phyloP scores from a whole-genome alignment of 1,140 invertebrate species.

The Eumaeus atala region DNA sequence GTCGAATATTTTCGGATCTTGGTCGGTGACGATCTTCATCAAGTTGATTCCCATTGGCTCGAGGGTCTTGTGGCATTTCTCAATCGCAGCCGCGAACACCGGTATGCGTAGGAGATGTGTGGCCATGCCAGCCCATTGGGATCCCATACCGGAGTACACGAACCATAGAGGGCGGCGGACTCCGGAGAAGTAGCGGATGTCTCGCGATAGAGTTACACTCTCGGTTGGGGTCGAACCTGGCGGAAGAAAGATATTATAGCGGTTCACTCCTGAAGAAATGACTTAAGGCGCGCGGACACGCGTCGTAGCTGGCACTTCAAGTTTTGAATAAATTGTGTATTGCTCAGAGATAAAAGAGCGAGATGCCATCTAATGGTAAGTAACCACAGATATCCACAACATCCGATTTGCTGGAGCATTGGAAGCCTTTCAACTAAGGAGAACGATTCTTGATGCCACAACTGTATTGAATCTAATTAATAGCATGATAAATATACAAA shows the following conservation, averaged over 20 bases:
- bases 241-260: not conserved
- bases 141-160: constrained; percentile 94
- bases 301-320: too few relatives aligned
- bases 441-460: too few relatives aligned
- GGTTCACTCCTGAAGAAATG: constrained; percentile 8
- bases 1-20: constrained; percentile 83
- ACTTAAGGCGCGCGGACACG: too few relatives aligned
- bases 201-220: constrained; percentile 53
- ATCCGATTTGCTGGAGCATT: too few relatives aligned
- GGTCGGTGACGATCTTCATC: constrained; percentile 84
- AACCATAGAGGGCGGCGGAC: constrained; percentile 85
- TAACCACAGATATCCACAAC: too few relatives aligned
- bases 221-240: constrained; percentile 52
- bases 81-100: constrained; percentile 82
- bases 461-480: too few relatives aligned
- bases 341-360: too few relatives aligned
- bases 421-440: too few relatives aligned
- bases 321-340: too few relatives aligned
- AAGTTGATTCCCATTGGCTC: constrained; percentile 85
- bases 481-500: too few relatives aligned
- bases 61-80: constrained; percentile 82
- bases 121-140: constrained; percentile 92
- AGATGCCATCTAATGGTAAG: too few relatives aligned
- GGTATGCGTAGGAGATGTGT: constrained; percentile 78
- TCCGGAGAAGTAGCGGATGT: constrained; percentile 77